These are phyloP conservation scores for Dipodomys ordii DNA, from an alignment of 2,113 vertebrate genomes.

Conservation along the genomic window DNA sequence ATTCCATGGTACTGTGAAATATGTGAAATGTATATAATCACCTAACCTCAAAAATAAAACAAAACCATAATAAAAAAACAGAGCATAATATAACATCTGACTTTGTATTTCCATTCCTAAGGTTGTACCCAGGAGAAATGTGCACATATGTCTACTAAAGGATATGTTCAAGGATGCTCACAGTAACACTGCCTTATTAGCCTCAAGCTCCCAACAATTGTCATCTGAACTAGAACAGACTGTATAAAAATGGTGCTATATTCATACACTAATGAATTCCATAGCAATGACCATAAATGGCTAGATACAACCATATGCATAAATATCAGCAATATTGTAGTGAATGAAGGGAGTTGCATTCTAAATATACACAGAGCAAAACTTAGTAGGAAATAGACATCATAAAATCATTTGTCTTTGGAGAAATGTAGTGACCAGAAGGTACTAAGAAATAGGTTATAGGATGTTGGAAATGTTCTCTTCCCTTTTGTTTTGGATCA, in stretches of 20 bases:
- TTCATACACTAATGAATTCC: not conserved
- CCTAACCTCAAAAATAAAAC: no score
- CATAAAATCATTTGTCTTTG: not conserved
- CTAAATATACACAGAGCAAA: not conserved
- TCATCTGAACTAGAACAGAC: not conserved
- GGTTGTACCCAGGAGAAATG: not conserved
- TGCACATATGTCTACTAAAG: not conserved
- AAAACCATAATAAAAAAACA: no score
- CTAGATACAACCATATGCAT: not conserved
- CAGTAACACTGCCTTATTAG: not conserved
- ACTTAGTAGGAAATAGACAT: not conserved
- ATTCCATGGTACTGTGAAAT: no score
- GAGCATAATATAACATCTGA: no score
- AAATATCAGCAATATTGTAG: not conserved
- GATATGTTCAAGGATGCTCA: not conserved
- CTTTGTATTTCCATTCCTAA: not conserved
- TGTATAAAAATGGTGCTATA: not conserved
- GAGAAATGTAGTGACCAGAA: not conserved
- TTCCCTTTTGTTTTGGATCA: not conserved
- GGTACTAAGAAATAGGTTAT: not conserved
- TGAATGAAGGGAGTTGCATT: not conserved
- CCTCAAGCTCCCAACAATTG: not conserved
- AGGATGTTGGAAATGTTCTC: no score
- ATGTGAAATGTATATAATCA: no score
- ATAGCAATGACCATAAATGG: not conserved